These are phyloP conservation scores for Xylocampa areola DNA, from an alignment of 2,888 invertebrate species.

Conservation along the genomic window DNA sequence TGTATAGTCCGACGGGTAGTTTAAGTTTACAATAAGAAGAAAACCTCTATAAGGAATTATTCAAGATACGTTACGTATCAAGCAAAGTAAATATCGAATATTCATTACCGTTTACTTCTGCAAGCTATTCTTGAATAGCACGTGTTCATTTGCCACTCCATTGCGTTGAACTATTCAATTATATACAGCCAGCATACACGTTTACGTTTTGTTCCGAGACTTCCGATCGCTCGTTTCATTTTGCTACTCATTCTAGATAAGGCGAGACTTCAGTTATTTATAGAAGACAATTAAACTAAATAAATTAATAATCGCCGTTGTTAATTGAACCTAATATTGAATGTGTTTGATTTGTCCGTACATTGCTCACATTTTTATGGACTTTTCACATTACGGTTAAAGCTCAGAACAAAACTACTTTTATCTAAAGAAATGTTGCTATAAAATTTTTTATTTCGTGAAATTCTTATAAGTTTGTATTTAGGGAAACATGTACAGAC, in stretches of 20 bases:
- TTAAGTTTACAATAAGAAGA: too few relatives aligned
- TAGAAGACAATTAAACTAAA: not conserved
- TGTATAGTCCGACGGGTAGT: too few relatives aligned
- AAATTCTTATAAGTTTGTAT: too few relatives aligned
- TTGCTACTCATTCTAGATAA: slow-evolving; percentile 2
- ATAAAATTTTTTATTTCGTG: too few relatives aligned
- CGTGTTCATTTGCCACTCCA: slow-evolving; percentile 13
- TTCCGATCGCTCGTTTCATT: slow-evolving; percentile 23
- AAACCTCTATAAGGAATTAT: not conserved
- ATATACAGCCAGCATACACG: not conserved
- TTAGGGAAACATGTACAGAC: too few relatives aligned
- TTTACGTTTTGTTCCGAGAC: slow-evolving; percentile 11
- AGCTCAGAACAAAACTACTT: too few relatives aligned
- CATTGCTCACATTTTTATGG: too few relatives aligned
- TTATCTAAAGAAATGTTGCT: too few relatives aligned
- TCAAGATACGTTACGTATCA: not conserved
- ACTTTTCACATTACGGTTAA: too few relatives aligned
- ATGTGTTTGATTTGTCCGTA: too few relatives aligned
- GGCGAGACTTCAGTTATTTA: not conserved
- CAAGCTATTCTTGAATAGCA: slow-evolving; percentile 14
- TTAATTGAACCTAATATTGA: too few relatives aligned
- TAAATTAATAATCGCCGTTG: too few relatives aligned
- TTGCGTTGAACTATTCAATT: slow-evolving; percentile 10
- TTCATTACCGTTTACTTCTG: not conserved
- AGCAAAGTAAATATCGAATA: not conserved